These are phyloP conservation scores for Andrena cerasifolii DNA, from an alignment of 1,140 invertebrate genomes.

Conservation along the genomic window DNA sequence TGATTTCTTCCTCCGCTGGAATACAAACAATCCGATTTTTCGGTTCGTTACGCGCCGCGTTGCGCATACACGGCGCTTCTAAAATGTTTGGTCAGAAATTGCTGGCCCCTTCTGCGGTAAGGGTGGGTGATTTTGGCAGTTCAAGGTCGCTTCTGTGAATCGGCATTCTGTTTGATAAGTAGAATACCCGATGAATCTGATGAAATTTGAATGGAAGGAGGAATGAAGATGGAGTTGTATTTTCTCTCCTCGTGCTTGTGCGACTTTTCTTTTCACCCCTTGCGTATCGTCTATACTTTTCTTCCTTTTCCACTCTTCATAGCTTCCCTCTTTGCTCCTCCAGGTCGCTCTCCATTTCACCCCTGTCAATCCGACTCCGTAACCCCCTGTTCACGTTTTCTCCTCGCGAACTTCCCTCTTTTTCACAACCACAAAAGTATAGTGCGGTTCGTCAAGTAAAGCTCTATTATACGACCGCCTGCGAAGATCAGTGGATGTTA, in stretches of 20 bases:
- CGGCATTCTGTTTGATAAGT: too few species aligned
- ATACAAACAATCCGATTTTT: constrained; percentile 18
- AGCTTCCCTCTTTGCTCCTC: too few species aligned
- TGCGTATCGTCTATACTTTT: too few species aligned
- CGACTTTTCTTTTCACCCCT: too few species aligned
- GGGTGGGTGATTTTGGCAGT: not conserved
- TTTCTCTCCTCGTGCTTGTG: too few species aligned
- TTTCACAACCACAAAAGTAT: not conserved
- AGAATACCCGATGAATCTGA: too few species aligned
- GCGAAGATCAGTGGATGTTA: constrained; percentile 44
- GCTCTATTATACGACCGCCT: constrained; percentile 1
- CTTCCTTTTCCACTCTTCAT: too few species aligned
- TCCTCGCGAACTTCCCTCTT: not conserved
- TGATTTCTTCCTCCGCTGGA: not conserved
- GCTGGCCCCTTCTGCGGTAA: not conserved
- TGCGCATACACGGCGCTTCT: not conserved
- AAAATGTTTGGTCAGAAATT: not conserved
- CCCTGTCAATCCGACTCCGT: too few species aligned
- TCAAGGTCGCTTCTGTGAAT: constrained; percentile 4
- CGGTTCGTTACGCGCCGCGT: constrained; percentile 14
- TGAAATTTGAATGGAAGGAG: too few species aligned
- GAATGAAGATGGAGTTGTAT: too few species aligned
- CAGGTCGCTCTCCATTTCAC: too few species aligned
- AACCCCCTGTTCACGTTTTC: too few species aligned
- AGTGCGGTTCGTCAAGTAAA: not conserved